Conservation (phyloP, 2,888 invertebrate genomes). For the Caenorhabditis uteleia region DNA sequence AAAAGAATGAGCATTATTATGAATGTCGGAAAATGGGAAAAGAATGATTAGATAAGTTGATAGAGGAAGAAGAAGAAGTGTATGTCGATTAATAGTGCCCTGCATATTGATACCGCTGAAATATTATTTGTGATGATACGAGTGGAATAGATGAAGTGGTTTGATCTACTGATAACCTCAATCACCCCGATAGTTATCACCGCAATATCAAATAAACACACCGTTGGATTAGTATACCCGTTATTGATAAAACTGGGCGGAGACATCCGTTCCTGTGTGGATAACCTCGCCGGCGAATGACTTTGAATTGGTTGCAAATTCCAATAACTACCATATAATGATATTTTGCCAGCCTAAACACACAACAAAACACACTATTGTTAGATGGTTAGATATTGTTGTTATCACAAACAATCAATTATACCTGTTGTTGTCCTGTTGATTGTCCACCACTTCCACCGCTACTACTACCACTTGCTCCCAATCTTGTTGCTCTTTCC, state of each 20-base stretch:
- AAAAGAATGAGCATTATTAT: slow-evolving; percentile 28
- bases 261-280: slow-evolving; percentile 38
- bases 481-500: slow-evolving; percentile 65
- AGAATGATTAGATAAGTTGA: background rate
- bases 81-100: slow-evolving; percentile 46
- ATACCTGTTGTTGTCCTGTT: slow-evolving; percentile 36
- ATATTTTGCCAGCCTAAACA: slow-evolving; percentile 60
- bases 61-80: background rate
- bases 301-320: slow-evolving; percentile 50
- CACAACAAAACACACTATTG: slow-evolving; percentile 12
- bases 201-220: slow-evolving; percentile 12
- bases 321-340: slow-evolving; percentile 69
- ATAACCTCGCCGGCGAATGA: slow-evolving; percentile 34
- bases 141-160: background rate
- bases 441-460: slow-evolving; percentile 39
- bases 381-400: background rate
- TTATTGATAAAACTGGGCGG: slow-evolving; percentile 45
- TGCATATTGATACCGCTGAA: slow-evolving; percentile 53
- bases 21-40: slow-evolving; percentile 14
- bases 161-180: background rate
- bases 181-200: background rate
- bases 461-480: slow-evolving; percentile 43
- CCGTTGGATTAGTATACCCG: slow-evolving; percentile 46
- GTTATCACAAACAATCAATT: background rate
- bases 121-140: slow-evolving; percentile 4